Evolutionary conservation across 2,888 invertebrate genomes (phyloP).

Genomic region (Diarsia mendica): DNA sequence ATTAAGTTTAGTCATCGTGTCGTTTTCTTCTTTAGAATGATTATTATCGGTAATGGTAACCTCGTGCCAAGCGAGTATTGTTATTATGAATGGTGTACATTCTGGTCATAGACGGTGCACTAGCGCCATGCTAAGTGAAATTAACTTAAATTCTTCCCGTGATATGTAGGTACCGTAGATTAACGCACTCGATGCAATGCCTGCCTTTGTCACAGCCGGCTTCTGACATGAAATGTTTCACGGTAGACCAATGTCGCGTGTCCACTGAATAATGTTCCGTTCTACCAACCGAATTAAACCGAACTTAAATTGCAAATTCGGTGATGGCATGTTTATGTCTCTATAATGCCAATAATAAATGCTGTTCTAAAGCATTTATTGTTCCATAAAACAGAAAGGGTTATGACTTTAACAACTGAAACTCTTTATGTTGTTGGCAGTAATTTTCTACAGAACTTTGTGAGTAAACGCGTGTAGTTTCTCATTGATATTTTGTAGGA

Average conservation of each 20-base stretch:
- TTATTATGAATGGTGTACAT: constrained; percentile 85
- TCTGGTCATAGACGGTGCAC: constrained; percentile 88
- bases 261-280: constrained; percentile 42
- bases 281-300: constrained; percentile 25
- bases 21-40: constrained; percentile 75
- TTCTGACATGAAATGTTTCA: constrained; percentile 55
- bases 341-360: constrained; percentile 47
- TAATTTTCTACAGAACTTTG: constrained; percentile 48
- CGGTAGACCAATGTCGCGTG: constrained; percentile 41
- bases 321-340: constrained; percentile 49
- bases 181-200: constrained; percentile 62
- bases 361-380: constrained; percentile 42
- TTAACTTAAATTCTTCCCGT: constrained; percentile 73
- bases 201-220: constrained; percentile 70
- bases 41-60: constrained; percentile 75
- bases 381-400: constrained; percentile 41
- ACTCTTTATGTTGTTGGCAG: constrained; percentile 15
- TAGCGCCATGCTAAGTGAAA: constrained; percentile 79
- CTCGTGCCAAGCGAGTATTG: constrained; percentile 81
- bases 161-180: constrained; percentile 72
- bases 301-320: constrained; percentile 40
- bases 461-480: constrained; percentile 47
- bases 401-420: constrained; percentile 34
- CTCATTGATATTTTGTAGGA: constrained; percentile 50
- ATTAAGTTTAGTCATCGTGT: constrained; percentile 82